These are phyloP conservation scores for Anoplius nigerrimus DNA, from an alignment of 2,888 invertebrate genomes.

Conservation along the genomic window DNA sequence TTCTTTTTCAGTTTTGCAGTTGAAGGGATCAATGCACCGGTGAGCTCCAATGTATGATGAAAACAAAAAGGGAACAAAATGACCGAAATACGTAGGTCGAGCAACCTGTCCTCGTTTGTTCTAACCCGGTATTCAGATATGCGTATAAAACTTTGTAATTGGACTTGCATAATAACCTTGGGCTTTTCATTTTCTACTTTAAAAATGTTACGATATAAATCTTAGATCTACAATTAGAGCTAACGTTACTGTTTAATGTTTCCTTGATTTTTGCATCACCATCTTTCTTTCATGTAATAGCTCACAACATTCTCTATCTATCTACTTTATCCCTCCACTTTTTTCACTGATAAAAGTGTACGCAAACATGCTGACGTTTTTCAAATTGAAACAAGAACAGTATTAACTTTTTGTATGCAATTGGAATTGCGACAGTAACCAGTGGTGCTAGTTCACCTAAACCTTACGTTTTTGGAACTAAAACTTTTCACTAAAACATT, in stretches of 20 bases:
- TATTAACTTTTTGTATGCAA: constrained; percentile 10
- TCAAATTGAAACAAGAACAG: constrained; percentile 37
- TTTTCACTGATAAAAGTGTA: constrained; percentile 2
- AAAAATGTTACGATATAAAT: constrained; percentile 41
- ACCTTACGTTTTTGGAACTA: constrained; percentile 5
- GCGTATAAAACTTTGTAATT: constrained; percentile 32
- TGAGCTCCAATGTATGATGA: constrained; percentile 16
- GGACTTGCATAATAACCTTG: constrained; percentile 37
- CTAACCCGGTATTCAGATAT: neutral
- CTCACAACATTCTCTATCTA: constrained; percentile 18
- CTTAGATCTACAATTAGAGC: constrained; percentile 52
- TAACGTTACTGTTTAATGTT: constrained; percentile 45
- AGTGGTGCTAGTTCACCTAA: too few relatives aligned
- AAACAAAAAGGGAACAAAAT: constrained; percentile 8
- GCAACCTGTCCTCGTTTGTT: neutral
- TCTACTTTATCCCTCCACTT: constrained; percentile 16
- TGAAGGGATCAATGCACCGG: constrained; percentile 50
- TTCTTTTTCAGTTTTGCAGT: constrained; percentile 38
- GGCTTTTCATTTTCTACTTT: constrained; percentile 12
- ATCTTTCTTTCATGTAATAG: neutral
- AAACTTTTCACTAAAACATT: constrained; percentile 1
- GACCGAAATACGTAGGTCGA: constrained; percentile 2
- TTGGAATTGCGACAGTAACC: too few relatives aligned
- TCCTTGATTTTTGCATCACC: constrained; percentile 35
- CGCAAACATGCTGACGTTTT: constrained; percentile 24